Conservation (phyloP, 2,888 invertebrate species). For the Ormyrus nitidulus region DNA sequence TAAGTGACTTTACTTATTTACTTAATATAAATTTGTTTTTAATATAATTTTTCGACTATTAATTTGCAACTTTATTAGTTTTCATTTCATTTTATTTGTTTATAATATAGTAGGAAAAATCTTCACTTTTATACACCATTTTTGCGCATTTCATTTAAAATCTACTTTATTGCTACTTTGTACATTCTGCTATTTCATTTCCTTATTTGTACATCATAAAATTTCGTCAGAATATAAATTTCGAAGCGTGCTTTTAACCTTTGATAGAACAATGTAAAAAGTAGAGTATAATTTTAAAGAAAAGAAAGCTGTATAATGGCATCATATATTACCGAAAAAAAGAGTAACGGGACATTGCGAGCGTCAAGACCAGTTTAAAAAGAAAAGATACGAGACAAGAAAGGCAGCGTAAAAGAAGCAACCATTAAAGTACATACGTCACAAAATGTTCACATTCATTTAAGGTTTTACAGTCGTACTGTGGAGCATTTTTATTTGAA, state of each 20-base stretch:
- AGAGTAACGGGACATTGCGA: slow-evolving; percentile 38
- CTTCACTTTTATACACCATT: too few relatives aligned
- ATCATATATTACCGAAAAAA: slow-evolving; percentile 37
- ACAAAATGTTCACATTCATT: slow-evolving; percentile 20
- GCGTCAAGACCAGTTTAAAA: slow-evolving; percentile 42
- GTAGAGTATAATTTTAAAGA: slow-evolving; percentile 9
- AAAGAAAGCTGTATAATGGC: slow-evolving; percentile 40
- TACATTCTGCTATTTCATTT: too few relatives aligned
- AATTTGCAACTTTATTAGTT: too few relatives aligned
- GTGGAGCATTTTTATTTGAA: background rate
- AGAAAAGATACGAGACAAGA: slow-evolving; percentile 27
- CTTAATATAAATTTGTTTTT: too few relatives aligned
- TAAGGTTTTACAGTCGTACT: background rate
- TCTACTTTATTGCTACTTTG: too few relatives aligned
- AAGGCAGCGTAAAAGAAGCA: slow-evolving; percentile 20
- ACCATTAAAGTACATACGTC: slow-evolving; percentile 36
- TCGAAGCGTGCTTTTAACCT: background rate
- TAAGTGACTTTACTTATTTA: too few relatives aligned
- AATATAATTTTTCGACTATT: too few relatives aligned
- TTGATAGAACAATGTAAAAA: slow-evolving; percentile 21
- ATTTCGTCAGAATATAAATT: too few relatives aligned
- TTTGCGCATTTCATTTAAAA: too few relatives aligned
- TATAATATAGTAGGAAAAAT: too few relatives aligned
- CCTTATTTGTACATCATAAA: too few relatives aligned
- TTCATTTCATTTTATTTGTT: too few relatives aligned